Conservation (phyloP, 2,797 vertebrate species). For the Sus cebifrons region DNA sequence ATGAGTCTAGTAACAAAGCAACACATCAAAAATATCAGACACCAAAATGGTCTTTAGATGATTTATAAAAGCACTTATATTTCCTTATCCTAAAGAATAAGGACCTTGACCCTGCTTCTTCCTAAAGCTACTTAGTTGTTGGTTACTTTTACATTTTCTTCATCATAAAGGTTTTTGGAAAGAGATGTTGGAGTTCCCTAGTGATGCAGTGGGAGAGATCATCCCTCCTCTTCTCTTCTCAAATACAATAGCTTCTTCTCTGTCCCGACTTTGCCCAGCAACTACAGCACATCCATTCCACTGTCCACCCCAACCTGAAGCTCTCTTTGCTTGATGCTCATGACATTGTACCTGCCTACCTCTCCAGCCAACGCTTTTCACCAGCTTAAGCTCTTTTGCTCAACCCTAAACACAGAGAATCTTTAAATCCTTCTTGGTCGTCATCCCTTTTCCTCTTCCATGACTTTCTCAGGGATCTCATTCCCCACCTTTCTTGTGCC, state of each 20-base stretch:
- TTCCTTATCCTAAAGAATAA: conserved; percentile 41
- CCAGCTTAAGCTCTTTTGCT: neutral
- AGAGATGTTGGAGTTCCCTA: neutral
- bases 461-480: neutral
- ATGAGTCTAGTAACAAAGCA: conserved; percentile 53
- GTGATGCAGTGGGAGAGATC: neutral
- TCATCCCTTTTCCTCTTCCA: neutral
- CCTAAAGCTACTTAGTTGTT: neutral
- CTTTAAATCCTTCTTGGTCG: neutral
- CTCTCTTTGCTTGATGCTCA: neutral
- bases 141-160: conserved; percentile 40
- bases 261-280: neutral
- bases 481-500: neutral
- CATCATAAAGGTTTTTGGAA: neutral
- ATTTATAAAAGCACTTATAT: neutral
- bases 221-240: neutral
- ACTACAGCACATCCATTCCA: too few species aligned
- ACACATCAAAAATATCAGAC: conserved; percentile 49
- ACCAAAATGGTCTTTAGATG: conserved; percentile 31
- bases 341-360: neutral
- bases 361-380: neutral
- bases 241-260: neutral
- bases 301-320: neutral
- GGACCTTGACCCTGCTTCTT: conserved; percentile 12
- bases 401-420: neutral